Evolutionary conservation across 2,113 vertebrate genomes (phyloP).

Genomic region (Micromys minutus): DNA sequence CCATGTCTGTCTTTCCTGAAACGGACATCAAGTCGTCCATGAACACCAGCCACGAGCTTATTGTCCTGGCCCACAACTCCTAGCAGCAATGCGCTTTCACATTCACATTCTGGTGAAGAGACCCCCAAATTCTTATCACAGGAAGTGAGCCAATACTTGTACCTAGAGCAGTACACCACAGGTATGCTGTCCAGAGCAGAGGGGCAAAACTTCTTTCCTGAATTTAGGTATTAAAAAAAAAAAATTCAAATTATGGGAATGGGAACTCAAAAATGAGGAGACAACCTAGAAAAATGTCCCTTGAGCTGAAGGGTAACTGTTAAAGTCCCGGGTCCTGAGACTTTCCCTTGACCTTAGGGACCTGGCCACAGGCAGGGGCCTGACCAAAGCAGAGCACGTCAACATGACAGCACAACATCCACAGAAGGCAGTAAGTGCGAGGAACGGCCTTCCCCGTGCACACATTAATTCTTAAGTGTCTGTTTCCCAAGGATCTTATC

Average conservation of each 20-base stretch:
- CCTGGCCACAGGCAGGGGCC: not conserved
- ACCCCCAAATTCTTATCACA: not conserved
- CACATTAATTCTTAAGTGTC: not conserved
- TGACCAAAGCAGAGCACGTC: not conserved
- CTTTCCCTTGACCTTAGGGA: not conserved
- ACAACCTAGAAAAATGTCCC: not conserved
- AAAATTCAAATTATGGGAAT: not conserved
- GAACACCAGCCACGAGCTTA: not conserved
- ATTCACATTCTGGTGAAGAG: not conserved
- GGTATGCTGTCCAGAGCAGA: not conserved
- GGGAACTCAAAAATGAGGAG: not conserved
- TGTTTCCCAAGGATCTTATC: not conserved
- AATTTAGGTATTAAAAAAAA: slow-evolving; percentile 3
- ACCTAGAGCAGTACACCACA: not conserved
- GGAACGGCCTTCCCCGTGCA: not conserved
- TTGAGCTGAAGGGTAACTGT: rapidly evolving
- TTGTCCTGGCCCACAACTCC: not conserved
- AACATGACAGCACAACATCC: not conserved
- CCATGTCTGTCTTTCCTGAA: not conserved
- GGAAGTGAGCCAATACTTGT: not conserved
- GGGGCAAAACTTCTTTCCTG: not conserved
- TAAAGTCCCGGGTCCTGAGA: not conserved
- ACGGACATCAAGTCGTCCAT: not conserved
- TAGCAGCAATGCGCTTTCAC: not conserved
- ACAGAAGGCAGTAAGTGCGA: not conserved